phyloP scores from a whole-genome alignment of 2,113 vertebrate species.

The Chrysochloris asiatica region DNA sequence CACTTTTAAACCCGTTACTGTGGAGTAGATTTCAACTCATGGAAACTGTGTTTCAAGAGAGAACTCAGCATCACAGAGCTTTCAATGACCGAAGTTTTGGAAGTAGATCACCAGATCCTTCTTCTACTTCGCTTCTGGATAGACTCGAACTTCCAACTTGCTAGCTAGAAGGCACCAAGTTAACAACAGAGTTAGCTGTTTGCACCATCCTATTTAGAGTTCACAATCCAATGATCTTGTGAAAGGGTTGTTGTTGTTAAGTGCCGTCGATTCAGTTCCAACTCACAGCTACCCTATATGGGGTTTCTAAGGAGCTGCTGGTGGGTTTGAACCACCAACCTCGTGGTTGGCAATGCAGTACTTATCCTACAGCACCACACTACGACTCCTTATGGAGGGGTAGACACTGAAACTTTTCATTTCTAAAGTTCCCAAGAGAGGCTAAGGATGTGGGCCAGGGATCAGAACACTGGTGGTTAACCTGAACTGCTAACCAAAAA shows the following conservation, averaged over 20 bases:
- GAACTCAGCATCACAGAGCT: neutral
- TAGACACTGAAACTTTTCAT: neutral
- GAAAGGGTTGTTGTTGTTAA: too few relatives aligned
- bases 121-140: neutral
- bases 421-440: constrained; percentile 20
- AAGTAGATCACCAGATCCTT: neutral
- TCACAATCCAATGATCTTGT: neutral
- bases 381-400: too few relatives aligned
- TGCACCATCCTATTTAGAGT: neutral
- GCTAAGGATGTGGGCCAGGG: too few relatives aligned
- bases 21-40: neutral
- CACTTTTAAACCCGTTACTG: neutral
- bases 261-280: too few relatives aligned
- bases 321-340: too few relatives aligned
- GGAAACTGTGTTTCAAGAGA: neutral
- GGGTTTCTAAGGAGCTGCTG: too few relatives aligned
- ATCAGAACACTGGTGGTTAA: neutral
- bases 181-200: neutral
- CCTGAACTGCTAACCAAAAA: neutral
- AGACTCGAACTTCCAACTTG: neutral
- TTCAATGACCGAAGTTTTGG: neutral
- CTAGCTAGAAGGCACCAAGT: neutral
- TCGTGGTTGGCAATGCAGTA: too few relatives aligned
- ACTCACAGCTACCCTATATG: too few relatives aligned
- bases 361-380: too few relatives aligned